A percentile compares a stretch with the other conserved stretches of the same genome.
Evolutionary conservation across 2,888 invertebrate genomes (phyloP).

Genomic region (Drosophila recens): DNA sequence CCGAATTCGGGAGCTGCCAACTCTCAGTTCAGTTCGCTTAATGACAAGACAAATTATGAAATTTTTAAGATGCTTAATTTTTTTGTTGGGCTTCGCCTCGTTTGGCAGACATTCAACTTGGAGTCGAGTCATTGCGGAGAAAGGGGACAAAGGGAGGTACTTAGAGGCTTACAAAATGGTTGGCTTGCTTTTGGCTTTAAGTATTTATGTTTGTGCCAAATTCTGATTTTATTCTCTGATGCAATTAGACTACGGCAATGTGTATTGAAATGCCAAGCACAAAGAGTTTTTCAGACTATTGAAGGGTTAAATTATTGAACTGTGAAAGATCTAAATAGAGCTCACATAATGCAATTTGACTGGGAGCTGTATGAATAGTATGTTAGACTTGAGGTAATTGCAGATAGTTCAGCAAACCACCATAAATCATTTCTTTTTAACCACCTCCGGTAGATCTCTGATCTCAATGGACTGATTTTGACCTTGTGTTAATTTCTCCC

Average conservation of each 20-base stretch:
- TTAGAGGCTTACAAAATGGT: constrained; percentile 10
- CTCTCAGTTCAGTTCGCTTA: constrained; percentile 48
- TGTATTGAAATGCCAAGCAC: constrained; percentile 6
- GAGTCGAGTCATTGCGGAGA: not conserved
- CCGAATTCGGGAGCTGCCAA: constrained; percentile 33
- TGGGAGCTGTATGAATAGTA: not conserved
- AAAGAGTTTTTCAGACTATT: constrained; percentile 13
- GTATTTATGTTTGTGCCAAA: constrained; percentile 55
- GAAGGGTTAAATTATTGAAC: constrained; percentile 13
- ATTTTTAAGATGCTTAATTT: constrained; percentile 72
- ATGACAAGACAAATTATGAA: constrained; percentile 79
- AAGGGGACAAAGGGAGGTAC: not conserved
- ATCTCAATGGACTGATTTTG: too few relatives aligned
- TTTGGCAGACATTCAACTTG: constrained; percentile 54
- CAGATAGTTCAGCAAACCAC: too few relatives aligned
- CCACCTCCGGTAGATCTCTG: too few relatives aligned
- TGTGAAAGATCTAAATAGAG: not conserved
- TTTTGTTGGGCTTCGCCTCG: constrained; percentile 38
- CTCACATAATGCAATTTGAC: not conserved
- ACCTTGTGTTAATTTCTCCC: too few relatives aligned
- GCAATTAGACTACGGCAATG: constrained; percentile 46
- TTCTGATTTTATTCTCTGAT: constrained; percentile 23
- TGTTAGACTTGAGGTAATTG: too few relatives aligned
- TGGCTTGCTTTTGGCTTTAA: constrained; percentile 39
- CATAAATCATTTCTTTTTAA: too few relatives aligned